Percentiles rank a stretch among this genome's conserved stretches.
phyloP scores from a whole-genome alignment of 2,797 vertebrate species.

The Numenius phaeopus region DNA sequence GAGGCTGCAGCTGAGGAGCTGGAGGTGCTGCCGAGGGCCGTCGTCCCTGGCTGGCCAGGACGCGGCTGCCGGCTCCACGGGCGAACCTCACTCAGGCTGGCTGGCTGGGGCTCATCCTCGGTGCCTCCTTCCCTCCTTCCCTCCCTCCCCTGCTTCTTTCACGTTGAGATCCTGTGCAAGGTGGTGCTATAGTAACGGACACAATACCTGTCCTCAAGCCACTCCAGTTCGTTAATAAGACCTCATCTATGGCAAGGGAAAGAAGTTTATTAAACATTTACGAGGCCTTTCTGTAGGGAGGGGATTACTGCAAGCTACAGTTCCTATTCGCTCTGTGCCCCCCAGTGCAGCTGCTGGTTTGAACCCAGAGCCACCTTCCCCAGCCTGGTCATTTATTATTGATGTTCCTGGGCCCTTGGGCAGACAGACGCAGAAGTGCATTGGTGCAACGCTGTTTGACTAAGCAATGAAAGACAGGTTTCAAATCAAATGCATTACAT shows the following conservation, averaged over 20 bases:
- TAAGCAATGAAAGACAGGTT: not conserved
- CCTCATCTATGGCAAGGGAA: conserved; percentile 76
- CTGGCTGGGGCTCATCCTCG: conserved; percentile 51
- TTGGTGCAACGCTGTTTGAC: accelerated
- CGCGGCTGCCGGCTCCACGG: not conserved
- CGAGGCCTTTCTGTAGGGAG: conserved; percentile 50
- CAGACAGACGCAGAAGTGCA: not conserved
- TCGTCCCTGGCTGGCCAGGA: not conserved
- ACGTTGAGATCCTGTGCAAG: conserved; percentile 75
- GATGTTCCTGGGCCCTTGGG: not conserved
- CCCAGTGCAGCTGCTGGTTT: not conserved
- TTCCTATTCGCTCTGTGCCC: not conserved
- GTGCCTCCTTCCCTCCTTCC: not conserved
- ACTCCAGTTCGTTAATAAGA: conserved; percentile 73
- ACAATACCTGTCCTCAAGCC: conserved; percentile 76
- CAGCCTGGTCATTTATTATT: not conserved
- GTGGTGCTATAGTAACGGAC: conserved; percentile 83
- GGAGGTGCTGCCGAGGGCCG: not conserved
- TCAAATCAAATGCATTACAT: not conserved
- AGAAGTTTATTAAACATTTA: conserved; percentile 88
- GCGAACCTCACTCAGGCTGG: conserved; percentile 14
- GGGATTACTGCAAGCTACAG: not conserved
- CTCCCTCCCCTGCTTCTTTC: conserved; percentile 48
- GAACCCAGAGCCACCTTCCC: not conserved
- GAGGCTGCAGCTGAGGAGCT: conserved; percentile 24